Conservation (phyloP, 2,888 invertebrate species). For the Melinopterus prodromus region DNA sequence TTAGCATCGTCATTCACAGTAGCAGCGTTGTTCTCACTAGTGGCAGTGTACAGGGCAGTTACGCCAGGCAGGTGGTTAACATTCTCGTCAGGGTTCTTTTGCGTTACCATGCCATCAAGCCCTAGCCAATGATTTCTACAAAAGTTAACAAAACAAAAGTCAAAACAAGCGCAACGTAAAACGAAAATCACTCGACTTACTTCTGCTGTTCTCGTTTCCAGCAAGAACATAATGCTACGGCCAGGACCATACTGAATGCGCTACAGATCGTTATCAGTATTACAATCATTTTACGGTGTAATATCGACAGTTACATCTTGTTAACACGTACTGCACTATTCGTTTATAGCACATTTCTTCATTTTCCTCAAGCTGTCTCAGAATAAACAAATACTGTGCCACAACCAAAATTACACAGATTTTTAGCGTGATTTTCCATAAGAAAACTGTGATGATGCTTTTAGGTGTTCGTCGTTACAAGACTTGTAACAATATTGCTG, state of each 20-base stretch:
- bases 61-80: conserved; percentile 61
- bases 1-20: conserved; percentile 47
- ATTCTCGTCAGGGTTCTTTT: conserved; percentile 74
- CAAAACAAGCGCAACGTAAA: conserved; percentile 32
- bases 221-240: conserved; percentile 56
- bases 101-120: conserved; percentile 76
- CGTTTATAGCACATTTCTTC: conserved; percentile 15
- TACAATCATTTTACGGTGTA: conserved; percentile 43
- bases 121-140: conserved; percentile 75
- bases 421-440: background rate
- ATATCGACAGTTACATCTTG: background rate
- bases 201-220: conserved; percentile 58
- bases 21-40: conserved; percentile 36
- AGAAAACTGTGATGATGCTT: background rate
- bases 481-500: background rate
- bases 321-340: background rate
- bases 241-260: conserved; percentile 52
- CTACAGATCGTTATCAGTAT: conserved; percentile 49
- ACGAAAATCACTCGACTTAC: conserved; percentile 48
- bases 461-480: background rate
- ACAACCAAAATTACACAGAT: background rate
- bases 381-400: background rate
- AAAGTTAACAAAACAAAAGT: conserved; percentile 40
- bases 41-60: conserved; percentile 47
- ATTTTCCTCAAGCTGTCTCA: conserved; percentile 5